Base-by-base conservation (phyloP, 2,797 vertebrate genomes). In the Falco columbarius region DNA sequence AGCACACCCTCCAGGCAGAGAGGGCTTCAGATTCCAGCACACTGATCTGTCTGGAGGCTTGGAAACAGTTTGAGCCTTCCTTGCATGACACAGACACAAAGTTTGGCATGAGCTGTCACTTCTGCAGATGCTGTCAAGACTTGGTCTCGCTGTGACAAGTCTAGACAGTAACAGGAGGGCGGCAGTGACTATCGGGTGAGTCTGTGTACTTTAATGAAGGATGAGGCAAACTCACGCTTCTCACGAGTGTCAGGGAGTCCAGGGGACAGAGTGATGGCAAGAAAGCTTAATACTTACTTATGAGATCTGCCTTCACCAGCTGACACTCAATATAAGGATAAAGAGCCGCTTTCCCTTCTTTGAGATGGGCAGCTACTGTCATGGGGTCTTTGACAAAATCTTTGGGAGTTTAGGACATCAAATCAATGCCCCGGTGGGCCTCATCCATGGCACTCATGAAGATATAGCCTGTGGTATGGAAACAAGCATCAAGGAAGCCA, bases 71-170 rank as follows among this genome's bases (percentile, higher is more conserved):
- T 47, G 47, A 94, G 52, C 36, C 36, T 34, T 71, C 74, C 73
- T 74, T 83, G 58, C 40, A 24, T 79, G 81, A 89, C 49, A 68
- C 3, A 3, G 36, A 75, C 62, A 84, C 1, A 1, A 67, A 81
- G 58, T 61, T 49, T 79, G 66, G 70, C 77, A 58, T 86, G 77
- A 94, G 61, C 30, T 75, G 80, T 92, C 92, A 94, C 70, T 90
- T 92, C 73, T 89, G 73, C 54, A 89, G 90, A 96, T 90, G 73
- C 70, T 86, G 86, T 94, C 94, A 68, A 92, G 86, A 92, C 66
- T 61, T 26, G 83, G 10, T 26, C 65, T 90, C 61, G 32, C 61
- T 84, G 54, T 96, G 89, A 90, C 77, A 75, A 89, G 94, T 75
- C 86, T 58, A 63, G 77, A 70, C 83, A 89, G 90, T 77, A 63